Base-by-base conservation (phyloP, 2,888 invertebrate species). In the Pteria penguin region DNA sequence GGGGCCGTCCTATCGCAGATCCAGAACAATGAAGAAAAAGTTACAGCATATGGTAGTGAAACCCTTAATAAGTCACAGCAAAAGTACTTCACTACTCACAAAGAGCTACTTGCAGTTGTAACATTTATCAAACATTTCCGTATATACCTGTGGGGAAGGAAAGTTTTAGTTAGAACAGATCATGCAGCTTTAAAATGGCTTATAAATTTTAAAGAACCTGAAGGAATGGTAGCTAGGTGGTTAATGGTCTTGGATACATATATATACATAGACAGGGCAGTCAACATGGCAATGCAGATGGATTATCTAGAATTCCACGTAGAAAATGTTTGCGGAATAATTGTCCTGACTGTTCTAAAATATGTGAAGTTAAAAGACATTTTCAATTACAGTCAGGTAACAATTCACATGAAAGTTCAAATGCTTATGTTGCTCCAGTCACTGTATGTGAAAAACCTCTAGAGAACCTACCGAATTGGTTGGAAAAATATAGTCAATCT, bases 71-170 rank as follows among this genome's bases (percentile, higher is more conserved):
- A 54, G 11, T 26, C 78, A n/a, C n/a, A 82, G 32, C 36, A 52
- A 22, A 54, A 75, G 26, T 77, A 77, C 14, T 77, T 70, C 31
- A 77, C 73, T 2, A 74, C 73, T 0, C 45, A 71, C 22, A 65
- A 62, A 57, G 77, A 77, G 32, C 36, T 82, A 24, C 55, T 81
- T 26, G 81, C 79, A 2, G 78, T 81, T 29, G 76, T 82, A 5
- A 61, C 72, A 22, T 81, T 81, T 62, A 62, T 81, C 32, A 79
- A 78, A 27, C 73, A 81, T 2, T 85, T 79, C 58, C 71, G 74
- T 14, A 79, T 75, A 33, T 84, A 81, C 62, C 63, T 85, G 27
- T 77, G 74, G 27, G 83, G 83, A 18, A 52, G 55, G 26, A 36
- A 65, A 27, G 54, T 14, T 68, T 31, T 14, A 11, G 68, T 68